Evolutionary conservation across 2,113 vertebrate species (phyloP).

Genomic region (Pterophyllum scalare): DNA sequence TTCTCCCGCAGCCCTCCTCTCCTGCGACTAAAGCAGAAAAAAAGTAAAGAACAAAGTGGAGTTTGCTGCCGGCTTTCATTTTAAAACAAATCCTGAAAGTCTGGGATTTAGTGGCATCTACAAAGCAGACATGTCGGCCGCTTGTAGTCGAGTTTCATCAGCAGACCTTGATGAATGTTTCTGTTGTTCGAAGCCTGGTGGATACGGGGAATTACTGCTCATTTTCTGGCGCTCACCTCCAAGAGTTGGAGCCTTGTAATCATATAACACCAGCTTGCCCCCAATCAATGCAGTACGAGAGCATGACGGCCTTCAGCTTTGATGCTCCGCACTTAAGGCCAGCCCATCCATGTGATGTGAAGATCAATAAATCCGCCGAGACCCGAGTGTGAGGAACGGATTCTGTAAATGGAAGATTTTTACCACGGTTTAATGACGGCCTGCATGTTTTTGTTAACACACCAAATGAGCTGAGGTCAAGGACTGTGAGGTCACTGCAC

Average conservation of each 20-base stretch:
- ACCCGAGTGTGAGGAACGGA: neutral
- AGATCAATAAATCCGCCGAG: conserved; percentile 23
- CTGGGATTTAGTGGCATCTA: conserved; percentile 12
- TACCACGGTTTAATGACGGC: neutral
- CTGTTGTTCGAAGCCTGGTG: neutral
- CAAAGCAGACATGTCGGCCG: conserved; percentile 1
- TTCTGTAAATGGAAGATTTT: conserved; percentile 20
- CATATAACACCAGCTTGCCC: neutral
- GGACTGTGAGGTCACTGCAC: neutral
- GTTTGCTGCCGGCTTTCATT: conserved; percentile 23
- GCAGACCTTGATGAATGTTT: conserved; percentile 10
- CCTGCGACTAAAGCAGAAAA: neutral
- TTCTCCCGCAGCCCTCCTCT: neutral
- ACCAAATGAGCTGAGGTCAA: neutral
- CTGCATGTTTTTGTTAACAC: neutral
- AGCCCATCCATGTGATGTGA: conserved; percentile 32
- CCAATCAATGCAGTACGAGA: conserved; percentile 25
- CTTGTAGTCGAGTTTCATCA: conserved; percentile 22
- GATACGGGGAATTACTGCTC: conserved; percentile 6
- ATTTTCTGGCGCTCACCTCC: conserved; percentile 23
- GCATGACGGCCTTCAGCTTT: conserved; percentile 22
- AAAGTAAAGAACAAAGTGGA: neutral
- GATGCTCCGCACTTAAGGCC: neutral
- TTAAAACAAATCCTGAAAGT: conserved; percentile 20
- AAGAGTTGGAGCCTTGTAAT: conserved; percentile 22